Percentiles rank a stretch among this genome's conserved stretches.
These are phyloP conservation scores for Polymixis lichenea DNA, from an alignment of 2,888 invertebrate genomes.

Conservation along the genomic window DNA sequence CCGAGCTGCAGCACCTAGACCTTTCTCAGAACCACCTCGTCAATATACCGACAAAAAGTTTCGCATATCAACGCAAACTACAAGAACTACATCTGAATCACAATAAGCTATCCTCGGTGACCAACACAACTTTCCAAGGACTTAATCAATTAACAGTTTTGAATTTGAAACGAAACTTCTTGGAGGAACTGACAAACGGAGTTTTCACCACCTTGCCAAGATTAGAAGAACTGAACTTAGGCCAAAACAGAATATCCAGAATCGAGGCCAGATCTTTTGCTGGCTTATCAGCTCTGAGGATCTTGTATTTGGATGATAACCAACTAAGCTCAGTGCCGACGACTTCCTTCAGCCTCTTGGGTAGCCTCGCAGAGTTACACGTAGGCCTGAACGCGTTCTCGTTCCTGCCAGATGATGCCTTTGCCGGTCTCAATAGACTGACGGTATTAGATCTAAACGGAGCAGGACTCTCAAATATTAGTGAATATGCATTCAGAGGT, in stretches of 20 bases:
- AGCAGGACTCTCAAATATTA: conserved; percentile 95
- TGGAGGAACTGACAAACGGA: conserved; percentile 94
- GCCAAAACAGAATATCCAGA: conserved; percentile 95
- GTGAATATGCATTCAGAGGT: conserved; percentile 94
- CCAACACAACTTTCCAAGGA: conserved; percentile 95
- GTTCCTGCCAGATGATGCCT: conserved; percentile 94
- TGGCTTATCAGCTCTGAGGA: conserved; percentile 93
- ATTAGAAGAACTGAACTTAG: conserved; percentile 96
- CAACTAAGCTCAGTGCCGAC: conserved; percentile 94
- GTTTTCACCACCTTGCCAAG: conserved; percentile 94
- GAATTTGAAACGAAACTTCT: conserved; percentile 95
- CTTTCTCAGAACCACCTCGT: conserved; percentile 96
- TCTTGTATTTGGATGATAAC: conserved; percentile 96
- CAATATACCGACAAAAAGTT: conserved; percentile 94
- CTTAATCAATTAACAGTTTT: conserved; percentile 94
- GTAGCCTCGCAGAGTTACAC: conserved; percentile 95
- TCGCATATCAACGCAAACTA: conserved; percentile 94
- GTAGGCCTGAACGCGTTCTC: conserved; percentile 96
- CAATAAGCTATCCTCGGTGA: conserved; percentile 95
- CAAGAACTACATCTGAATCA: conserved; percentile 95
- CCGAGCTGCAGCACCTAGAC: conserved; percentile 96
- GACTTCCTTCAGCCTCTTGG: conserved; percentile 93
- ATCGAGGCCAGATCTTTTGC: conserved; percentile 95
- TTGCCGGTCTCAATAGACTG: conserved; percentile 94
- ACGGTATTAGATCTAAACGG: conserved; percentile 95